Conservation (phyloP, 2,113 vertebrate genomes). For the Natator depressus region DNA sequence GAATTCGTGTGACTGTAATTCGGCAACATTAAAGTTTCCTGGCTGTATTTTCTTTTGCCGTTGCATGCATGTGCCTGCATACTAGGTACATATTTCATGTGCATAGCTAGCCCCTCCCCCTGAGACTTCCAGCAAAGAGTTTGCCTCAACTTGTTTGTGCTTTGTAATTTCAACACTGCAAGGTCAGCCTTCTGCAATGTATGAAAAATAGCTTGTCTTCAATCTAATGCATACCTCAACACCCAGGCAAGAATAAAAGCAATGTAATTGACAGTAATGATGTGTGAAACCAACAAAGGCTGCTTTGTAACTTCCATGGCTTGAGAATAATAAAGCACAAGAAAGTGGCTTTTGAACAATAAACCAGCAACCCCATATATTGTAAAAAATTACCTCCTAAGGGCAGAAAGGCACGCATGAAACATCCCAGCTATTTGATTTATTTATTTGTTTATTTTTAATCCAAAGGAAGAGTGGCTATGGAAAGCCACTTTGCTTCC, state of each 20-base stretch:
- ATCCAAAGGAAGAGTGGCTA: background rate
- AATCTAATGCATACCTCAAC: background rate
- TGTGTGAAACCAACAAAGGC: background rate
- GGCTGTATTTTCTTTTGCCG: background rate
- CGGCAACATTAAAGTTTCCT: background rate
- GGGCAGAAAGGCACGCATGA: background rate
- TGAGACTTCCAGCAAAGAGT: background rate
- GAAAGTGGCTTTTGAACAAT: background rate
- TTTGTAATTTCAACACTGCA: background rate
- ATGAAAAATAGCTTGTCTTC: constrained; percentile 22
- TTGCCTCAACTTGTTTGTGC: background rate
- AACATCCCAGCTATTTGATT: background rate
- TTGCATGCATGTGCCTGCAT: accelerated
- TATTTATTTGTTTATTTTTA: background rate
- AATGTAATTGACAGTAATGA: background rate
- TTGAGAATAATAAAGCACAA: background rate
- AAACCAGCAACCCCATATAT: background rate
- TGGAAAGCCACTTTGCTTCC: background rate
- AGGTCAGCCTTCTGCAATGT: background rate
- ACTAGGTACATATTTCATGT: background rate
- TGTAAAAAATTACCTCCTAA: background rate
- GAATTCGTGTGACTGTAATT: background rate
- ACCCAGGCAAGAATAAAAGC: background rate
- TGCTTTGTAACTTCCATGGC: background rate
- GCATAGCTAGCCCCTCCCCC: background rate